A percentile compares a stretch with the other conserved stretches of the same genome.
Conservation (phyloP, 1,140 invertebrate genomes). For the Lepidotrigona ventralis region DNA sequence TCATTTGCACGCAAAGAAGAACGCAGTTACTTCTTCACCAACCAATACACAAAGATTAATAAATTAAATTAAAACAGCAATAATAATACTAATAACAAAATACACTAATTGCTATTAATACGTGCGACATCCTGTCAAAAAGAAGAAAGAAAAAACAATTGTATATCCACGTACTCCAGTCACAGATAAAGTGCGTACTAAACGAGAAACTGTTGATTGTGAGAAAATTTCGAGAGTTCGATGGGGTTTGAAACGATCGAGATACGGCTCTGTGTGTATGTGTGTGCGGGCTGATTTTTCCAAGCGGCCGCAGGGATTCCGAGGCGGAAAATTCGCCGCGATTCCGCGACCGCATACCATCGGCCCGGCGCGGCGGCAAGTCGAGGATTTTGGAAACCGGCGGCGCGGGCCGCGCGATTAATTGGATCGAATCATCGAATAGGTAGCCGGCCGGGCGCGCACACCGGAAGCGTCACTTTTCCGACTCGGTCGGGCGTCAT, state of each 20-base stretch:
- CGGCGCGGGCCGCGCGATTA: constrained; percentile 1
- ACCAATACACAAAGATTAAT: no score
- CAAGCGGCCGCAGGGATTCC: neutral
- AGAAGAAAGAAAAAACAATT: neutral
- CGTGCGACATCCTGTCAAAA: constrained; percentile 4
- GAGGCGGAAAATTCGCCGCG: neutral
- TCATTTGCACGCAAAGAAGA: no score
- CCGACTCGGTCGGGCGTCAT: constrained; percentile 22
- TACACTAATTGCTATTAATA: neutral
- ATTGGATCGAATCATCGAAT: constrained; percentile 43
- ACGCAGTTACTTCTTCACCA: no score
- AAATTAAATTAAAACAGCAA: no score
- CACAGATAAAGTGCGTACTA: neutral
- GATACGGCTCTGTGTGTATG: no score
- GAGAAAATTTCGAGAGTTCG: neutral
- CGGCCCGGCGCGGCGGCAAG: neutral
- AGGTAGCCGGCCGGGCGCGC: neutral
- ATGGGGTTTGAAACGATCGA: neutral
- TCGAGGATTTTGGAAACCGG: neutral
- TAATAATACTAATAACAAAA: no score
- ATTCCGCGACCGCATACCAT: neutral
- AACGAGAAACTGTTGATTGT: no score
- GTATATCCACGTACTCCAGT: neutral
- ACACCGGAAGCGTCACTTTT: constrained; percentile 8
- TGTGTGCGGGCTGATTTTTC: neutral